A percentile compares a stretch with the other conserved stretches of the same genome.
Conservation (phyloP, 2,113 vertebrate species). For the Zeus faber region DNA sequence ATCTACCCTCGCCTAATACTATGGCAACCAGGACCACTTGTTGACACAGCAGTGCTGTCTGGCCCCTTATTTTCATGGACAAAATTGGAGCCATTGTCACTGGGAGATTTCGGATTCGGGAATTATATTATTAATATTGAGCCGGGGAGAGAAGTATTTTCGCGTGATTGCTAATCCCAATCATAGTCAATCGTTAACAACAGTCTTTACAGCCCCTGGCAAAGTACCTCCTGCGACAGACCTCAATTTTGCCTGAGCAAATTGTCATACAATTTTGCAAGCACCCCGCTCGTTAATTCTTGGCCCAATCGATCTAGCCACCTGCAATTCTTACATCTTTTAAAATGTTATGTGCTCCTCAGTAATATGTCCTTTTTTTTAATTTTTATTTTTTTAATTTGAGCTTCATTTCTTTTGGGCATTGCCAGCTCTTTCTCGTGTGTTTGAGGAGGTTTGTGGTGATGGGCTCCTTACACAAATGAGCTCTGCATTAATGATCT, state of each 20-base stretch:
- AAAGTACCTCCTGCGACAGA: background rate
- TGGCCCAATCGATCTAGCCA: background rate
- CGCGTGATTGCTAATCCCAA: background rate
- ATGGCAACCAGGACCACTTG: background rate
- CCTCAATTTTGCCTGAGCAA: background rate
- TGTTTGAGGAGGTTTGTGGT: background rate
- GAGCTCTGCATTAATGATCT: background rate
- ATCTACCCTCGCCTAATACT: background rate
- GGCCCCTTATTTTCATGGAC: background rate
- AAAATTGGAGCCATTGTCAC: background rate
- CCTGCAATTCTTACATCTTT: background rate
- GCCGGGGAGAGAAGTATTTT: background rate
- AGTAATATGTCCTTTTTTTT: too few relatives aligned
- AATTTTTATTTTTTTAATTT: too few relatives aligned
- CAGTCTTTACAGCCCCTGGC: background rate
- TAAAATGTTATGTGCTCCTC: background rate
- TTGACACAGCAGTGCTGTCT: background rate
- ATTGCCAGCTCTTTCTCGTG: background rate
- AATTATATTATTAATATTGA: background rate
- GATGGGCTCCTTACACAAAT: background rate
- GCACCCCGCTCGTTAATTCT: background rate
- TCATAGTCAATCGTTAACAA: background rate
- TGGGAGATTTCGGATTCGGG: background rate
- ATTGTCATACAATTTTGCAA: background rate
- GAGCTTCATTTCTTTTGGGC: background rate